Evolutionary conservation across 2,888 invertebrate species (phyloP).

Genomic region (Morpho achilles): DNA sequence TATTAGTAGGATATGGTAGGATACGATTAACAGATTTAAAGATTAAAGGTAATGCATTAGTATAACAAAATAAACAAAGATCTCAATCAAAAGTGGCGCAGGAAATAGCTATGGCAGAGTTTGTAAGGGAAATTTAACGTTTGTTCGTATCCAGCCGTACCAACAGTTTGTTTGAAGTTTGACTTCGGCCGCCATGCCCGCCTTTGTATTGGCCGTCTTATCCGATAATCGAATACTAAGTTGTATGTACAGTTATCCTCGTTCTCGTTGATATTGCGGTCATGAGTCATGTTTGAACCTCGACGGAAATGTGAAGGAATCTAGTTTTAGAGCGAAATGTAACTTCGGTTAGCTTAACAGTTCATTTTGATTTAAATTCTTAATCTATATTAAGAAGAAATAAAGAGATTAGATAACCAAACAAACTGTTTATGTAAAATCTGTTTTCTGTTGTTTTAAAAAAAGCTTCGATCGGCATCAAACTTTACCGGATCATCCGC

Average conservation of each 20-base stretch:
- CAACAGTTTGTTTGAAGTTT: constrained; percentile 27
- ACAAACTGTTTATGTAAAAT: no score
- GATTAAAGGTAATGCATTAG: background rate
- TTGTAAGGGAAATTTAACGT: constrained; percentile 26
- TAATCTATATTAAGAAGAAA: no score
- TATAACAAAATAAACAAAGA: constrained; percentile 6
- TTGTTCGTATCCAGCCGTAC: constrained; percentile 23
- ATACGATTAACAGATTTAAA: no score
- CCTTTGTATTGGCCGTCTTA: constrained; percentile 30
- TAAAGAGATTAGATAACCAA: no score
- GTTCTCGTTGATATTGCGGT: constrained; percentile 17
- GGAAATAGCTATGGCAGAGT: constrained; percentile 21
- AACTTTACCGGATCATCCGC: no score
- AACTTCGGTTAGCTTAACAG: no score
- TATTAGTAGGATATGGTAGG: background rate
- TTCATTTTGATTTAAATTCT: no score
- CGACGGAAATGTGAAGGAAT: constrained; percentile 5
- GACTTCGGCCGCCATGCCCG: constrained; percentile 21
- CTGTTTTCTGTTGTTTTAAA: no score
- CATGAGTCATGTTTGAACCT: constrained; percentile 10
- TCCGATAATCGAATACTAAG: constrained; percentile 31
- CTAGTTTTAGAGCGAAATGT: background rate
- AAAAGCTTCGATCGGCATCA: no score
- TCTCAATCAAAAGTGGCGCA: constrained; percentile 17
- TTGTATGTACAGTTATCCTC: constrained; percentile 21